A percentile compares a stretch with the other conserved stretches of the same genome.
phyloP scores from a whole-genome alignment of 2,888 invertebrate genomes.

The Fragum whitleyi region DNA sequence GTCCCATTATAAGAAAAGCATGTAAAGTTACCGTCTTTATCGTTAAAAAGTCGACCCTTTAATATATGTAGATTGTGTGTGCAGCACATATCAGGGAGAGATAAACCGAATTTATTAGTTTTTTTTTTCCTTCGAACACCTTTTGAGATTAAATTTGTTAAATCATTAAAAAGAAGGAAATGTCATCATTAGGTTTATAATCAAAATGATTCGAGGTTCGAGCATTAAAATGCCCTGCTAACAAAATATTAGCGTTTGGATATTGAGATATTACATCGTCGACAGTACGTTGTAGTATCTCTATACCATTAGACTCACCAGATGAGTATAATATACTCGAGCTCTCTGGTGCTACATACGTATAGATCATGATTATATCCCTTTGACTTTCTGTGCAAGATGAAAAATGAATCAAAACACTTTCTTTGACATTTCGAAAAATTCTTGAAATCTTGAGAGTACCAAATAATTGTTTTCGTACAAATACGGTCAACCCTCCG shows the following conservation, averaged over 20 bases:
- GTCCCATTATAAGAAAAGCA: conserved; percentile 21
- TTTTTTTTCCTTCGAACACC: conserved; percentile 14
- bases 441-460: background rate
- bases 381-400: background rate
- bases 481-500: conserved; percentile 16
- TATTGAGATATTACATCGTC: conserved; percentile 21
- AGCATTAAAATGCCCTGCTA: conserved; percentile 19
- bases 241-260: conserved; percentile 14
- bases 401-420: conserved; percentile 7
- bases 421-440: conserved; percentile 2
- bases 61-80: conserved; percentile 20
- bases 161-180: background rate
- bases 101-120: conserved; percentile 10
- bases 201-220: conserved; percentile 5
- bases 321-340: background rate
- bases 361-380: conserved; percentile 1
- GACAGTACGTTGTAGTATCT: conserved; percentile 4
- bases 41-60: conserved; percentile 17
- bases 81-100: conserved; percentile 17
- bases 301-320: conserved; percentile 1
- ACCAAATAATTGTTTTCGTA: background rate
- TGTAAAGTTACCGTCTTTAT: conserved; percentile 20
- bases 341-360: conserved; percentile 7
- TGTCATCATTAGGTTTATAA: conserved; percentile 1
- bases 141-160: conserved; percentile 5